Conservation (phyloP, 1,140 invertebrate genomes). For the Linepithema humile region DNA sequence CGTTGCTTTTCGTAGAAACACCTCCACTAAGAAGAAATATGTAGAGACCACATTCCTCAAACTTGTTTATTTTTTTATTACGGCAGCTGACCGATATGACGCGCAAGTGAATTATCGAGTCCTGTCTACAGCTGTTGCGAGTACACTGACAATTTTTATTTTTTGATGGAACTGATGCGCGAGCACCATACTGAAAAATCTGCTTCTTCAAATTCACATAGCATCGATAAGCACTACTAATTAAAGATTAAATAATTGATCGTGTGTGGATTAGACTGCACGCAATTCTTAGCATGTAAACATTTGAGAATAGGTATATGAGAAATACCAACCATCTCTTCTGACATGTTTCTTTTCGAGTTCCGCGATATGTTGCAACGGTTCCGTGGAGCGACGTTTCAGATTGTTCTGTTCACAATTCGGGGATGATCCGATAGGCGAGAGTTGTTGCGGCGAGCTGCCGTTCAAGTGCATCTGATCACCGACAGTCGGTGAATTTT, state of each 20-base stretch:
- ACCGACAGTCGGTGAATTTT: slow-evolving; percentile 71
- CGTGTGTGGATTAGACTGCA: neutral
- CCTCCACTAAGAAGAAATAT: neutral
- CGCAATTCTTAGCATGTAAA: neutral
- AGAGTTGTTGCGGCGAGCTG: slow-evolving; percentile 69
- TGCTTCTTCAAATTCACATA: neutral
- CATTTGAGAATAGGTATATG: neutral
- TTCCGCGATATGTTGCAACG: slow-evolving; percentile 75
- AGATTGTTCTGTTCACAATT: slow-evolving; percentile 67
- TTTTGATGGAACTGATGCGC: neutral
- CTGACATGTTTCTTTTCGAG: slow-evolving; percentile 77
- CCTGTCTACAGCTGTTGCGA: neutral
- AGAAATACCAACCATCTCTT: slow-evolving; percentile 75
- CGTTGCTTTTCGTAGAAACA: neutral
- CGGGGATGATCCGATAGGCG: slow-evolving; percentile 63
- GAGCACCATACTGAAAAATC: too few species aligned
- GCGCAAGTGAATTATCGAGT: neutral
- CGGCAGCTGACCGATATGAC: neutral
- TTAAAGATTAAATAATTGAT: slow-evolving; percentile 25
- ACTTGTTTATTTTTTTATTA: neutral
- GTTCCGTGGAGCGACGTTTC: slow-evolving; percentile 76
- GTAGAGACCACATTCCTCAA: neutral
- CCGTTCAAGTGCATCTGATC: slow-evolving; percentile 71
- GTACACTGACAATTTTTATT: neutral
- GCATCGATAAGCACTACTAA: neutral